phyloP scores from a whole-genome alignment of 2,888 invertebrate genomes.

The Orthonychiurus folsomi region DNA sequence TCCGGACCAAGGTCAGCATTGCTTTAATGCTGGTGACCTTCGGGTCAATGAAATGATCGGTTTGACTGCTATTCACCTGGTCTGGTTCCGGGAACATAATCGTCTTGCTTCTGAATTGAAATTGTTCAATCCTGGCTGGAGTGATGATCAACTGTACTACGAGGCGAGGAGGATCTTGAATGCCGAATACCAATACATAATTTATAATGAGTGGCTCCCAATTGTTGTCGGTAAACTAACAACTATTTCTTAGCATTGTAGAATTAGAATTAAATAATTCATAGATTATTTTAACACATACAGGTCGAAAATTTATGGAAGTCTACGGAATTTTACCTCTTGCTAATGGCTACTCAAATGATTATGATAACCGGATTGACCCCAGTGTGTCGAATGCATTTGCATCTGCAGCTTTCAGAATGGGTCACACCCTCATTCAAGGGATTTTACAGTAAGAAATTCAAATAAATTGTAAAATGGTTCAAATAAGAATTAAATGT shows the following conservation, averaged over 20 bases:
- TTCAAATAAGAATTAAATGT: neutral
- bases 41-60: conserved; percentile 37
- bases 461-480: neutral
- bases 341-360: conserved; percentile 41
- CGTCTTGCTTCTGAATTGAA: conserved; percentile 26
- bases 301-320: conserved; percentile 33
- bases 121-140: conserved; percentile 31
- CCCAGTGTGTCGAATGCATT: conserved; percentile 43
- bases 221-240: conserved; percentile 28
- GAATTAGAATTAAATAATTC: neutral
- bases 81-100: conserved; percentile 39
- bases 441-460: conserved; percentile 25
- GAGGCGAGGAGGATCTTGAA: conserved; percentile 29
- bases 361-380: conserved; percentile 41
- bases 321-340: conserved; percentile 38
- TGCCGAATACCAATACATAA: conserved; percentile 36
- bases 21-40: conserved; percentile 34
- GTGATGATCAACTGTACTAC: conserved; percentile 30
- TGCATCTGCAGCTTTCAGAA: conserved; percentile 42
- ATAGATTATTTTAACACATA: neutral
- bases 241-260: too few species aligned
- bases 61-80: conserved; percentile 29
- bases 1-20: conserved; percentile 12
- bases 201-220: conserved; percentile 38
- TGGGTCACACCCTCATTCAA: conserved; percentile 36